Conservation (phyloP, 2,888 invertebrate species). For the Aquatica leii region DNA sequence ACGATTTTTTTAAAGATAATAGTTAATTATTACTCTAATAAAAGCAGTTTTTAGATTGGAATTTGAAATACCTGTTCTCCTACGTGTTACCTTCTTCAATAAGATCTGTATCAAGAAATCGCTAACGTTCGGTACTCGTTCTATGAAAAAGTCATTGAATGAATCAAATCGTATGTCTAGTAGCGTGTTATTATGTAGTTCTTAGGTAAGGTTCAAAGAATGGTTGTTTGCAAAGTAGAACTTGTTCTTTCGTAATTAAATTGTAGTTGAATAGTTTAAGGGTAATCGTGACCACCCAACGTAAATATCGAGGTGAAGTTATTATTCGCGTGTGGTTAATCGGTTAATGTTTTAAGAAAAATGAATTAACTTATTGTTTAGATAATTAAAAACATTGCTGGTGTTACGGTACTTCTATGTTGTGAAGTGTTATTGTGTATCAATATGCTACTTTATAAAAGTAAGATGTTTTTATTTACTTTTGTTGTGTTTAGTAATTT, state of each 20-base stretch:
- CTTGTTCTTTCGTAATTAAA: neutral
- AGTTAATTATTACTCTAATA: neutral
- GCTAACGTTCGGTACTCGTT: constrained; percentile 20
- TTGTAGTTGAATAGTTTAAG: neutral
- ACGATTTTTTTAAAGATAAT: no score
- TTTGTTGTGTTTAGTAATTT: no score
- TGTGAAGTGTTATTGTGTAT: neutral
- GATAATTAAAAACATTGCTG: neutral
- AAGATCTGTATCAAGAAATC: constrained; percentile 24
- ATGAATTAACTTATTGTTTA: neutral
- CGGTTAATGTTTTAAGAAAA: neutral
- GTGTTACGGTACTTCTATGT: neutral
- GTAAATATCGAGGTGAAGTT: no score
- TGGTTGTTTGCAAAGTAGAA: neutral
- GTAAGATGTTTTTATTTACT: no score
- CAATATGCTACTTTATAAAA: no score
- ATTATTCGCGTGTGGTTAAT: neutral
- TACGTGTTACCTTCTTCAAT: constrained; percentile 42
- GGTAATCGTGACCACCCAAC: neutral
- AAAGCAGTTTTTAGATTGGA: constrained; percentile 19
- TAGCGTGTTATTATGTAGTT: constrained; percentile 5
- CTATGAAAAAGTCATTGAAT: neutral
- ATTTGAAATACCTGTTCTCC: constrained; percentile 46
- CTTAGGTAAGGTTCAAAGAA: constrained; percentile 5
- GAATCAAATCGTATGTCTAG: constrained; percentile 21